Base-by-base conservation (phyloP, 1,140 invertebrate genomes). In the Pinna nobilis region DNA sequence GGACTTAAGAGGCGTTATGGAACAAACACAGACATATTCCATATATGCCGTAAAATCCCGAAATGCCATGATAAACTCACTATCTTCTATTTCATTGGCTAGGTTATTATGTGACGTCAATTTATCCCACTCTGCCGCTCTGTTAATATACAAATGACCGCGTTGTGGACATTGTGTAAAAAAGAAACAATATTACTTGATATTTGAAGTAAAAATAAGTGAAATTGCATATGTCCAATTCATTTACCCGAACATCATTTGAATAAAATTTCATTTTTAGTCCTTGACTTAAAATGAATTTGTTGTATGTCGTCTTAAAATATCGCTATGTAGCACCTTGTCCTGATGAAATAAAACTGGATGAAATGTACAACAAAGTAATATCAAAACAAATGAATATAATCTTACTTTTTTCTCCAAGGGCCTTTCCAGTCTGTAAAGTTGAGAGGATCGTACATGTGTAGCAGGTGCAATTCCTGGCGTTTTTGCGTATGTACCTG, bases 11-110 rank as follows among this genome's bases (percentile, higher is more conserved):
- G 59, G 59, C 2, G 59, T 63, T 18, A 63, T 23, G 37, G 59
- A 63, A 28, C 59, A 63, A 5, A 63, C 25, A 41, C 35, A 63
- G 59, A 63, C 37, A 18, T 44, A 63, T 35, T 63, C 59, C 59
- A 63, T 63, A 20, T 63, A 63, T 1, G 59, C 59, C 18, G 44
- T 41, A 25, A 63, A 20, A 37, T 63, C 59, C 2, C 59, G 59
- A 35, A 63, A 63, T 13, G 59, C 59, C 59, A 63, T 63, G 59
- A 63, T 63, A 20, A 63, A 63, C 18, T 63, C 59, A 23, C 44
- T n/a, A 9, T 63, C 59, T 3, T 35, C n/a, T 7, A 41, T 9
- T 11, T 32, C 2, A 2, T 13, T 41, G 13, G 15, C 23, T 33
- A 60, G 11, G 0, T 44, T 37, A 25, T 41, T 39, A 3, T 39